Base-by-base conservation (phyloP, 1,140 invertebrate species). In the Brachionus rubens region DNA sequence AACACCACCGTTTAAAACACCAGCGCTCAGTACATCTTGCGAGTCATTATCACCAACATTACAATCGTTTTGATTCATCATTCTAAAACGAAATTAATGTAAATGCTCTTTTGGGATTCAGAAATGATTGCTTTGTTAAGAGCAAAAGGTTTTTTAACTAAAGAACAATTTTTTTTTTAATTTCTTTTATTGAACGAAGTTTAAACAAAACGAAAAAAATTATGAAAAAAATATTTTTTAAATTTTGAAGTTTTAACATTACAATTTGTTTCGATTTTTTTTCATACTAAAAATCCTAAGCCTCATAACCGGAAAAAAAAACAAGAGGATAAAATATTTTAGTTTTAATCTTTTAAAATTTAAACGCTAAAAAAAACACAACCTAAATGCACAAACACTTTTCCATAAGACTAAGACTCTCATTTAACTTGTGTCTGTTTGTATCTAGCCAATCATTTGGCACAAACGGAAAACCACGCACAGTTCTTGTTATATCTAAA, bases 11-110 rank as follows among this genome's bases (percentile, higher is more conserved):
- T 59, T 59, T 33, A 59, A 40, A 40, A 59, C 54, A 21, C 28
- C 16, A 0, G 54, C n/a, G 3, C 28, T 16, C 14, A 59, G 16
- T 5, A 41, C 54, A 21, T 59, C 54, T 59, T 59, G 54, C 5
- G 68, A 72, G n/a, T 72, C 46, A 26, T 2, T 48, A 26, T 48
- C 68, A 21, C 16, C 59, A 24, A 36, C 40, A 65, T 65, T 65
- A 43, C 59, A 65, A n/a, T 72, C 68, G 30, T 72, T 72, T 30
- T 43, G 50, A 72, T 72, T 72, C 68, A 72, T 72, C 68, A 72
- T 72, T 70, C 43, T 48, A 50, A 24, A 3, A 19, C 48, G 3
- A 4, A 70, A 10, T 43, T 70, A 16, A 46, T 33, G 3, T 46
- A 41, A 72, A 41, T 50, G 14, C 28, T 5, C 19, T 28, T 16